Percentiles rank a stretch among this genome's conserved stretches.
phyloP scores from a whole-genome alignment of 1,140 invertebrate genomes.

The Sitobion miscanthi region DNA sequence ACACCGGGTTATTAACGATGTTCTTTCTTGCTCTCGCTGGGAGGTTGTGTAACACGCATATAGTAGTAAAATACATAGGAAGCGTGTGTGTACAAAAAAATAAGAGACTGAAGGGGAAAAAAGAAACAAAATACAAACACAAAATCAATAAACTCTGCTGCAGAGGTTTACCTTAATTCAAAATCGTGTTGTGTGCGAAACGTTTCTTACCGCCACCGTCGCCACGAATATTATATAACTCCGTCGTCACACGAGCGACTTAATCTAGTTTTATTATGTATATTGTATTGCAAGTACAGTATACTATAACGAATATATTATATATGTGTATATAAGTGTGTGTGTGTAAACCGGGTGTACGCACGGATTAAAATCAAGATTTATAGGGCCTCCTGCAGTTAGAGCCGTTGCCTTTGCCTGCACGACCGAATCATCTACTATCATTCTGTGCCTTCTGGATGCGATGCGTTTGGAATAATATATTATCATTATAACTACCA shows the following conservation, averaged over 20 bases:
- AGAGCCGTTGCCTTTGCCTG: neutral
- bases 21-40: neutral
- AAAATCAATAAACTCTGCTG: neutral
- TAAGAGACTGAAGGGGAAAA: neutral
- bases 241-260: neutral
- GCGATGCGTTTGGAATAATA: neutral
- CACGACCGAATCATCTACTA: neutral
- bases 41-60: neutral
- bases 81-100: neutral
- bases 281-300: neutral
- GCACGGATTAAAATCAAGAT: neutral
- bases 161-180: neutral
- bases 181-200: neutral
- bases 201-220: neutral
- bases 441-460: neutral
- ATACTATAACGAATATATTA: neutral
- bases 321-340: neutral
- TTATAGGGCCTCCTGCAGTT: neutral
- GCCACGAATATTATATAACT: neutral
- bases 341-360: neutral
- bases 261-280: slow-evolving; percentile 21
- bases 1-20: neutral
- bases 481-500: neutral
- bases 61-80: neutral
- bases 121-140: neutral